phyloP scores from a whole-genome alignment of 2,888 invertebrate species.

The Hedychridium roseum region DNA sequence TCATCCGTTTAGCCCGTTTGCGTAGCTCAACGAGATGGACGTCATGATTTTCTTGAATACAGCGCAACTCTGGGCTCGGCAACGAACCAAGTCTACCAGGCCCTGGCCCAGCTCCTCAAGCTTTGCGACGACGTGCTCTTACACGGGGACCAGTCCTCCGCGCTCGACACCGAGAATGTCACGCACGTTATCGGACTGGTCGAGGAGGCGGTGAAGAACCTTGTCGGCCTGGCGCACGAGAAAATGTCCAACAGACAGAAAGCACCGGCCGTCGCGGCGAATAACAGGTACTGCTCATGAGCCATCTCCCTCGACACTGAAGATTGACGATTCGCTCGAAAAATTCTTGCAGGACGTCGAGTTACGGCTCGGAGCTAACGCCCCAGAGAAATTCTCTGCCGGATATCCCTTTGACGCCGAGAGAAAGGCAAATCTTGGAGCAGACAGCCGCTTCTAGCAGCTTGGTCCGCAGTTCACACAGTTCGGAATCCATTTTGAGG shows the following conservation, averaged over 20 bases:
- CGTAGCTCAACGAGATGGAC: background rate
- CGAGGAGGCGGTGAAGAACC: slow-evolving; percentile 78
- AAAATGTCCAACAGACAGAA: slow-evolving; percentile 75
- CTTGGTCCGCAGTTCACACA: slow-evolving; percentile 79
- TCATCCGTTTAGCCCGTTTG: background rate
- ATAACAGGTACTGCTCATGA: slow-evolving; percentile 51
- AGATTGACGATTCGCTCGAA: slow-evolving; percentile 2
- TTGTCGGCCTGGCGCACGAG: slow-evolving; percentile 82
- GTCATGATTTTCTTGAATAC: slow-evolving; percentile 1
- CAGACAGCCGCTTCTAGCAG: slow-evolving; percentile 67
- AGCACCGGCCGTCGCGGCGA: slow-evolving; percentile 49
- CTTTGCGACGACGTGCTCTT: slow-evolving; percentile 89
- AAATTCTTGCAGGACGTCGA: slow-evolving; percentile 50
- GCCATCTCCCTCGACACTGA: background rate
- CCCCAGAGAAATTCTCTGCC: slow-evolving; percentile 74
- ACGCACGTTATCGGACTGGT: slow-evolving; percentile 75
- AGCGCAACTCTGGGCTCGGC: slow-evolving; percentile 80
- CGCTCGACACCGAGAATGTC: slow-evolving; percentile 71
- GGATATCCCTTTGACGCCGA: slow-evolving; percentile 85
- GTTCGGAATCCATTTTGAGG: slow-evolving; percentile 80
- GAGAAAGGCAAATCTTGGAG: slow-evolving; percentile 75
- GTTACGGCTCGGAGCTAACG: slow-evolving; percentile 58
- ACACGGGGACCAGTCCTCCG: slow-evolving; percentile 75
- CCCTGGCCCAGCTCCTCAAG: slow-evolving; percentile 85
- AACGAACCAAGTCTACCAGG: slow-evolving; percentile 86